A percentile compares a stretch with the other conserved stretches of the same genome.
Conservation (phyloP, 2,888 invertebrate species). For the Dysmachus trigonus region DNA sequence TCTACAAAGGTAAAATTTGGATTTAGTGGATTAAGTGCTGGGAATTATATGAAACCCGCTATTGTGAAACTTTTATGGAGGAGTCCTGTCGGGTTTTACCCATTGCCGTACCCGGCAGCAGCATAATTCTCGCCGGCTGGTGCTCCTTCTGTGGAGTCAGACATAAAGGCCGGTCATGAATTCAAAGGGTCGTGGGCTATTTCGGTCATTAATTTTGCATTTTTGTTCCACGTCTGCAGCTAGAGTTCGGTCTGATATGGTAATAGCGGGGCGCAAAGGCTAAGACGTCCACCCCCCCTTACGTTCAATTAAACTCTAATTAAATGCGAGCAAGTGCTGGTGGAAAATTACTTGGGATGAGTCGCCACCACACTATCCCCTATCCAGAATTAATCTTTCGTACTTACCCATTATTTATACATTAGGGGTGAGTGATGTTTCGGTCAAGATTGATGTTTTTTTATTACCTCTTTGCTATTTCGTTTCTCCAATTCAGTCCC, state of each 20-base stretch:
- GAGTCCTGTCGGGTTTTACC: background rate
- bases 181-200: conserved; percentile 29
- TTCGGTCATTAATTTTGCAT: conserved; percentile 30
- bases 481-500: background rate
- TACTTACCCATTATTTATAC: conserved; percentile 35
- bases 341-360: background rate
- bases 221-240: background rate
- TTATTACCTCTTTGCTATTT: background rate
- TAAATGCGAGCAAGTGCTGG: conserved; percentile 30
- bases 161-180: conserved; percentile 15
- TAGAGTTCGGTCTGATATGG: background rate
- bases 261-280: background rate
- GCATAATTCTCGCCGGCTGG: background rate
- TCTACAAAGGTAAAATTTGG: conserved; percentile 22
- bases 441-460: background rate
- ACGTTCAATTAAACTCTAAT: conserved; percentile 28
- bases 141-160: background rate
- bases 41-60: conserved; percentile 11
- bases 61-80: conserved; percentile 22
- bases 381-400: conserved; percentile 24
- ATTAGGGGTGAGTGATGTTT: conserved; percentile 24
- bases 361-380: background rate
- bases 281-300: background rate
- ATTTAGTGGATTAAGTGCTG: conserved; percentile 23
- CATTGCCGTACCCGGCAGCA: background rate